Conservation (phyloP, 2,797 vertebrate genomes). For the Eulemur coronatus region DNA sequence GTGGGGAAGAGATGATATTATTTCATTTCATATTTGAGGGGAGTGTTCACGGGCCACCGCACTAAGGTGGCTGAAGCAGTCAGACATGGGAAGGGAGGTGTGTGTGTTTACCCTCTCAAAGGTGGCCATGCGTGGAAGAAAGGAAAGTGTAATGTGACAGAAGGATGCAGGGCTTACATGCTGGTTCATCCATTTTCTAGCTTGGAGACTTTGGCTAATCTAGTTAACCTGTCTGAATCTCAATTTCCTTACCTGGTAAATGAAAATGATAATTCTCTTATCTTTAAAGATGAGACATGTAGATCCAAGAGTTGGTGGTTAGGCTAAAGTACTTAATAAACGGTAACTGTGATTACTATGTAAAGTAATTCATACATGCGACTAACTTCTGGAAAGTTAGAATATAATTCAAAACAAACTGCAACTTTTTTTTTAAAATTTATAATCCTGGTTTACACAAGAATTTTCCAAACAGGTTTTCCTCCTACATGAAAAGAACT, state of each 20-base stretch:
- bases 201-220: not conserved
- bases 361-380: not conserved
- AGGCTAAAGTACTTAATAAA: not conserved
- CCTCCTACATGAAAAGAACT: not conserved
- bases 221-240: not conserved
- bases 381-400: not conserved
- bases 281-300: not conserved
- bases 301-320: not conserved
- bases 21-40: not conserved
- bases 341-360: not conserved
- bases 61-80: not conserved
- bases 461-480: not conserved
- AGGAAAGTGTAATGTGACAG: not conserved
- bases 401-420: not conserved
- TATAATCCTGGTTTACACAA: not conserved
- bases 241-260: not conserved
- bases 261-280: not conserved
- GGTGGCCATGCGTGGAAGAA: no score
- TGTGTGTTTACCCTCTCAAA: not conserved
- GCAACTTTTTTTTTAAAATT: not conserved
- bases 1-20: not conserved
- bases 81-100: not conserved
- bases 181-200: not conserved
- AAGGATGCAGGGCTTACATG: not conserved
- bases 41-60: not conserved